A percentile compares a stretch with the other conserved stretches of the same genome.
Conservation (phyloP, 2,797 vertebrate species). For the Malacoraja senta region DNA sequence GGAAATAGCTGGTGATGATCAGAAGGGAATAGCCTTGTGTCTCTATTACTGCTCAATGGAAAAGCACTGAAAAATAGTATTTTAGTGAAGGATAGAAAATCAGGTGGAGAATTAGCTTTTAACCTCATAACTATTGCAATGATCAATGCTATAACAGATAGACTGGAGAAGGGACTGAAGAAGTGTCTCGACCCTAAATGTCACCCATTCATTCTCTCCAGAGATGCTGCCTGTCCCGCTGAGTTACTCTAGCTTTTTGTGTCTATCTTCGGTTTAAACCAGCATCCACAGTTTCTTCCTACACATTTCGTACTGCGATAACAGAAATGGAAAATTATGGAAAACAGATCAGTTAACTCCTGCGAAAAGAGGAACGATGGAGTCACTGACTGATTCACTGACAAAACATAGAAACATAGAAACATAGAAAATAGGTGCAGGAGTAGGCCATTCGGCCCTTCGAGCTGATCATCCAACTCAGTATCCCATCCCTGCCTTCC, state of each 20-base stretch:
- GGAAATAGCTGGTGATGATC: neutral
- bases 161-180: too few relatives aligned
- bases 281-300: too few relatives aligned
- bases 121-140: neutral
- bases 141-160: neutral
- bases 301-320: neutral
- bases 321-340: neutral
- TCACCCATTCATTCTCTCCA: too few relatives aligned
- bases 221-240: too few relatives aligned
- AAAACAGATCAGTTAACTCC: neutral
- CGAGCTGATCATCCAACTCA: too few relatives aligned
- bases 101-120: neutral
- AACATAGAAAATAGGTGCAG: too few relatives aligned
- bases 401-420: too few relatives aligned
- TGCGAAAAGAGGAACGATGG: neutral
- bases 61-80: neutral
- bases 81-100: neutral
- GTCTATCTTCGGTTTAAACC: too few relatives aligned
- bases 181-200: too few relatives aligned
- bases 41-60: neutral
- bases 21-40: neutral
- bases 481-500: too few relatives aligned
- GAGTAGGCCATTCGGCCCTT: too few relatives aligned
- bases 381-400: neutral
- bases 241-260: too few relatives aligned